Evolutionary conservation across 2,888 invertebrate species (phyloP).

Genomic region (Troides helena): DNA sequence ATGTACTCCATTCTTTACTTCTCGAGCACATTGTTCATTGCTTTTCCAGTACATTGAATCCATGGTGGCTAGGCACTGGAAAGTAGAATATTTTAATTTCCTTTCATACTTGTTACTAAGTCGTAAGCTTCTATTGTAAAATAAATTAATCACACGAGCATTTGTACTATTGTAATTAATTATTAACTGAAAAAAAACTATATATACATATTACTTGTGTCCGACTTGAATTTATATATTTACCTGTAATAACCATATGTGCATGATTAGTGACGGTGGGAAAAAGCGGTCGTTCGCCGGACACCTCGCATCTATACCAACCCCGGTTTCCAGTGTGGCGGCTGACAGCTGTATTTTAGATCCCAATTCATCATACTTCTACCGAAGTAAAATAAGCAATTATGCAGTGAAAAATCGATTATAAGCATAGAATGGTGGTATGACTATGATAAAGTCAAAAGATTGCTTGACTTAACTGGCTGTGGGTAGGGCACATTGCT

Average conservation of each 20-base stretch:
- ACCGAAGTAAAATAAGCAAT: slow-evolving; percentile 20
- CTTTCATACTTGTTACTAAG: neutral
- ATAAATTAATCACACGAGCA: no score
- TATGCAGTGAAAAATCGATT: neutral
- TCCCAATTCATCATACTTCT: slow-evolving; percentile 80
- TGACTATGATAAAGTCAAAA: no score
- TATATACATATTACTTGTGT: neutral
- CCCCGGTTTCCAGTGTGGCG: slow-evolving; percentile 82
- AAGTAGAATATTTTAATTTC: slow-evolving; percentile 27
- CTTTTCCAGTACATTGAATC: slow-evolving; percentile 52
- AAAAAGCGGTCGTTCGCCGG: slow-evolving; percentile 86
- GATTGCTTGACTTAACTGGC: no score
- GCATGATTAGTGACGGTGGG: slow-evolving; percentile 84
- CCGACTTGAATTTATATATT: slow-evolving; percentile 44
- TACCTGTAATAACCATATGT: slow-evolving; percentile 85
- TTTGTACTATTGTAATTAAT: no score
- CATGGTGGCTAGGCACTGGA: slow-evolving; percentile 56
- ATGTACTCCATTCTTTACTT: slow-evolving; percentile 33
- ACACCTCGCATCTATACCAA: slow-evolving; percentile 86
- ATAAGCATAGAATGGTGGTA: no score
- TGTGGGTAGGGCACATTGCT: no score
- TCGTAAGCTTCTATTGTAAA: neutral
- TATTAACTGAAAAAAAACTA: no score
- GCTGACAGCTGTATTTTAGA: slow-evolving; percentile 80
- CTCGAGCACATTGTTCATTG: slow-evolving; percentile 45